Evolutionary conservation across 2,797 vertebrate genomes (phyloP).

Genomic region (Poeciliopsis presidionis): DNA sequence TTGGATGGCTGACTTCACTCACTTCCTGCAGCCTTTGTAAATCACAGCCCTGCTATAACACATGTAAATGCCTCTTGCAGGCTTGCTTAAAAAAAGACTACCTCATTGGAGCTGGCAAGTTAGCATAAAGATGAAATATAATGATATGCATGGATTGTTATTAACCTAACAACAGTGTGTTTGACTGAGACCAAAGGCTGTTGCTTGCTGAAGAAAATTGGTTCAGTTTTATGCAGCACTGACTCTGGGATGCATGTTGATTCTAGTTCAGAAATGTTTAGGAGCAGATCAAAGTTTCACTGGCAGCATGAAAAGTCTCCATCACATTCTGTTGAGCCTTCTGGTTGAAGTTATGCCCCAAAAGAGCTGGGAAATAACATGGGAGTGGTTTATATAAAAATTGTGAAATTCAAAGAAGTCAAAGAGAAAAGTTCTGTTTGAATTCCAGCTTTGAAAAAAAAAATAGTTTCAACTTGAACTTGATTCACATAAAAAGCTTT

Average conservation of each 20-base stretch:
- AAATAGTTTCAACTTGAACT: not conserved
- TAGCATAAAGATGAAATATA: slow-evolving; percentile 54
- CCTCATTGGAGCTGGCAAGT: slow-evolving; percentile 25
- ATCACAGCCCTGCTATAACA: slow-evolving; percentile 59
- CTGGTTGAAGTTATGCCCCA: slow-evolving; percentile 6
- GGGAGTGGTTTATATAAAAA: not conserved
- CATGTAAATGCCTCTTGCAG: slow-evolving; percentile 60
- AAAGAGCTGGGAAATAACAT: slow-evolving; percentile 5
- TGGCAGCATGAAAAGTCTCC: slow-evolving; percentile 1
- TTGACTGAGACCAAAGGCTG: slow-evolving; percentile 18
- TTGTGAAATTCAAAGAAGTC: slow-evolving; percentile 1
- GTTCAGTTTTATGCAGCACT: slow-evolving; percentile 13
- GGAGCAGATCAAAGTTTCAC: slow-evolving; percentile 31
- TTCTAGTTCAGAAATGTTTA: slow-evolving; percentile 21
- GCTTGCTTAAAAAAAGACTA: slow-evolving; percentile 36
- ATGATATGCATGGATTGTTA: slow-evolving; percentile 40
- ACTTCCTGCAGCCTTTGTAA: slow-evolving; percentile 55
- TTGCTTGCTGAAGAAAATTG: slow-evolving; percentile 37
- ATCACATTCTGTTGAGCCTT: slow-evolving; percentile 5
- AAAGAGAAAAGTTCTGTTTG: not conserved
- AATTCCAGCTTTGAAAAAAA: not conserved
- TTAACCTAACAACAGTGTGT: slow-evolving; percentile 49
- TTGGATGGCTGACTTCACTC: slow-evolving; percentile 55
- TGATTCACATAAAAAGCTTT: not conserved
- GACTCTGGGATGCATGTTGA: slow-evolving; percentile 21